Percentiles rank a stretch among this genome's conserved stretches.
These are phyloP conservation scores for Etheostoma spectabile DNA, from an alignment of 2,113 vertebrate genomes.

Conservation along the genomic window DNA sequence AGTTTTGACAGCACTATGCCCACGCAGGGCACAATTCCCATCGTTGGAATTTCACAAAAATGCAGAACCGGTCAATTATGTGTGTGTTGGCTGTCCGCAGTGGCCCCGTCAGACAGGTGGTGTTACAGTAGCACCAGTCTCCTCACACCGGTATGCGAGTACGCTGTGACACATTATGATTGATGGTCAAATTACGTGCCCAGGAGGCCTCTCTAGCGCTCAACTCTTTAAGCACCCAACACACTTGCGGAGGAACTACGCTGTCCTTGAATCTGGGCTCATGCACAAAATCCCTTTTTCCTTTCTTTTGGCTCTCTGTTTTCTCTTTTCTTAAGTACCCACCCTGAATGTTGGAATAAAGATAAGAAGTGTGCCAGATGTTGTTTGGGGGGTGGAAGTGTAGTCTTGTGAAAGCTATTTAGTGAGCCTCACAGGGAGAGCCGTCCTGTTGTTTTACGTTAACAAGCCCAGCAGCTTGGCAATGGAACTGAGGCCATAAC, in stretches of 20 bases:
- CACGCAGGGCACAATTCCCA: constrained; percentile 24
- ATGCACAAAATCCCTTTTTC: not conserved
- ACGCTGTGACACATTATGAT: constrained; percentile 41
- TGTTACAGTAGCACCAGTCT: constrained; percentile 56
- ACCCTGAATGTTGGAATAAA: constrained; percentile 59
- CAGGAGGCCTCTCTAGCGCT: constrained; percentile 33
- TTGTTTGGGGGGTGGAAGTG: constrained; percentile 51
- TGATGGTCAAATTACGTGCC: constrained; percentile 51
- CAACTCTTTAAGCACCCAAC: constrained; percentile 6
- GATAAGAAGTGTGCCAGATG: constrained; percentile 67
- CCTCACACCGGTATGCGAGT: constrained; percentile 36
- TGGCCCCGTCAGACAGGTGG: constrained; percentile 61
- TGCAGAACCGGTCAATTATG: constrained; percentile 63
- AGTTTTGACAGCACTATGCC: not conserved
- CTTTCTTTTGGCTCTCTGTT: constrained; percentile 20
- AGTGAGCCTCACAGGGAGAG: constrained; percentile 65
- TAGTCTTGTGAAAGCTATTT: constrained; percentile 66
- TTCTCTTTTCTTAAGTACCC: constrained; percentile 40
- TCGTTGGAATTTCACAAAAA: constrained; percentile 61
- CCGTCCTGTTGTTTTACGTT: constrained; percentile 76
- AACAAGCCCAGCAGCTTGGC: constrained; percentile 77
- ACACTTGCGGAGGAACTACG: not conserved
- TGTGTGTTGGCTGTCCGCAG: constrained; percentile 30
- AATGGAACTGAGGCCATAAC: constrained; percentile 65
- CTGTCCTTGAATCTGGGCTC: constrained; percentile 20